Percentiles rank a stretch among this genome's conserved stretches.
Evolutionary conservation across 2,113 vertebrate genomes (phyloP).

Genomic region (Anser cygnoides): DNA sequence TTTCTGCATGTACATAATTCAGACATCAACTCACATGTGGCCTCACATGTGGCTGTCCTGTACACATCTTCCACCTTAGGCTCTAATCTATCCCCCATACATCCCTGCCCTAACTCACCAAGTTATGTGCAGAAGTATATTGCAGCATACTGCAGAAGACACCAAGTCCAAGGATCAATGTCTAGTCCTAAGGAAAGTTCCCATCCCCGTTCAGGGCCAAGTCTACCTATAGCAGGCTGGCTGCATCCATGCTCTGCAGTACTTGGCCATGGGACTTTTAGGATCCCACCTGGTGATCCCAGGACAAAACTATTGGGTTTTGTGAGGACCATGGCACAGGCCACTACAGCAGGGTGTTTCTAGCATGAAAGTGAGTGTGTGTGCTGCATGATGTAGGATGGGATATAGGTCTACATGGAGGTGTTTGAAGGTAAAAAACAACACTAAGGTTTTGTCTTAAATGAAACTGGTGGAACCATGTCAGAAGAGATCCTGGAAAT

Average conservation of each 20-base stretch:
- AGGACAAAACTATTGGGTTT: background rate
- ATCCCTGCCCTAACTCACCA: background rate
- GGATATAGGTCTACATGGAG: background rate
- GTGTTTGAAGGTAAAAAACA: background rate
- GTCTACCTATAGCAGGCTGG: background rate
- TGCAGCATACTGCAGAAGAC: background rate
- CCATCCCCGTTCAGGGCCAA: background rate
- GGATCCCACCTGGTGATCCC: background rate
- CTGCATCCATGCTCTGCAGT: background rate
- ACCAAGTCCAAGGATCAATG: background rate
- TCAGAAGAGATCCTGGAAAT: background rate
- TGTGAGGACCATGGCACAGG: background rate
- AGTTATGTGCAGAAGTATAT: background rate
- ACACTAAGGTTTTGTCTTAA: background rate
- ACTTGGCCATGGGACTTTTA: background rate
- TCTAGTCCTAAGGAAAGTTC: background rate
- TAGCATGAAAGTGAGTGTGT: background rate
- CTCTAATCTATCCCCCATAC: background rate
- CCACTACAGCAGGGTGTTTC: background rate
- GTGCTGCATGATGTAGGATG: fast-evolving
- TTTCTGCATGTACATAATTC: background rate
- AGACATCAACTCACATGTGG: background rate
- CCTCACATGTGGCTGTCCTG: background rate
- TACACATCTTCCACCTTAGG: background rate
- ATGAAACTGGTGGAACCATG: background rate